Conservation (phyloP, 2,113 vertebrate genomes). For the Salvator merianae region DNA sequence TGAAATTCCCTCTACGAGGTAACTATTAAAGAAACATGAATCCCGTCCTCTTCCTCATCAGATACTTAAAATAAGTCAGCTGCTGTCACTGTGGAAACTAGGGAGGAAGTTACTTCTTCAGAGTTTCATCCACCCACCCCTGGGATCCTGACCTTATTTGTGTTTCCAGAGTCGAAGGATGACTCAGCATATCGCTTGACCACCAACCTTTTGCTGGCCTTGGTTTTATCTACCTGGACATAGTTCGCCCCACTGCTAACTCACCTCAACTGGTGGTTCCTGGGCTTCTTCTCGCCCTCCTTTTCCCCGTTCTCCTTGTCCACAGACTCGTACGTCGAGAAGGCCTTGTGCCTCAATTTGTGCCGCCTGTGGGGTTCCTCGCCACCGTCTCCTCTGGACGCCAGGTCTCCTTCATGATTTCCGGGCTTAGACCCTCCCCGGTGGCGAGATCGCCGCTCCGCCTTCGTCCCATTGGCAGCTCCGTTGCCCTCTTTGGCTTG, state of each 20-base stretch:
- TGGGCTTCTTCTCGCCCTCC: constrained; percentile 70
- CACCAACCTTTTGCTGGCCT: too few species aligned
- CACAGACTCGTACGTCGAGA: constrained; percentile 69
- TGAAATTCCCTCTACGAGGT: too few species aligned
- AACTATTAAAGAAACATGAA: too few species aligned
- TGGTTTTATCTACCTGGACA: not conserved
- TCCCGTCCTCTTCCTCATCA: too few species aligned
- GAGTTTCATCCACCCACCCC: too few species aligned
- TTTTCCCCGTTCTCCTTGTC: constrained; percentile 77
- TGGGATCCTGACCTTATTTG: too few species aligned
- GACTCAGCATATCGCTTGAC: not conserved
- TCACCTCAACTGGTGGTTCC: constrained; percentile 82
- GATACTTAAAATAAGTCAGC: not conserved
- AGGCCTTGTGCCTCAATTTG: constrained; percentile 74
- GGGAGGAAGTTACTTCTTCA: not conserved
- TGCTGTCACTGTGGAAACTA: too few species aligned
- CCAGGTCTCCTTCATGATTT: constrained; percentile 74
- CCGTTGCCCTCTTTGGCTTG: constrained; percentile 82
- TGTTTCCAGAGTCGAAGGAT: too few species aligned
- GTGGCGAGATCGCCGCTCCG: constrained; percentile 79
- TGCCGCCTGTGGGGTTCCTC: constrained; percentile 81
- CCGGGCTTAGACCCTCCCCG: constrained; percentile 76
- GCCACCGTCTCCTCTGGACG: constrained; percentile 64
- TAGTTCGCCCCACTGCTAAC: not conserved
- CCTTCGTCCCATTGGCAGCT: constrained; percentile 58